Evolutionary conservation across 2,888 invertebrate species (phyloP), one percentile per base, ranked within the genome.

Genomic region (Nemotelus nigrinus): DNA sequence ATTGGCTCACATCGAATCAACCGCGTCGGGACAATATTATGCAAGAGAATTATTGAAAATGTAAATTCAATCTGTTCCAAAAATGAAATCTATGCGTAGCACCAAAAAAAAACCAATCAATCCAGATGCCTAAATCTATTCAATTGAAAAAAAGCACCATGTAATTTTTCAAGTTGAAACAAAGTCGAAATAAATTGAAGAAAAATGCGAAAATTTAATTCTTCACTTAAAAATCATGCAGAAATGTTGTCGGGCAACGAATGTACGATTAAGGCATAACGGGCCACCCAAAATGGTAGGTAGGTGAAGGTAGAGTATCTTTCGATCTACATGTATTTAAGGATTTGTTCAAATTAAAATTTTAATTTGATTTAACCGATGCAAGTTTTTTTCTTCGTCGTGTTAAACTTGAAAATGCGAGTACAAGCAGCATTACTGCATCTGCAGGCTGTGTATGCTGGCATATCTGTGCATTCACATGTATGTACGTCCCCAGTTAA

Each of bases 281-380:
- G 47, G 74, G 41, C 60, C 45, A 63, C 74, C 60, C 39, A 74
- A 74, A 63, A 74, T 74, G 74, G 74, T 74, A 74, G 74, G 74
- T 74, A 74, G 74, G 74, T 74, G 74, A 74, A 74, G 74, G 74
- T 74, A 74, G 63, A 50, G 74, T 60, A 74, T 74, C 70, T 53
- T 39, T 60, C 41, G 74, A 74, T 74, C 74, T 60, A 74, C 74
- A 74, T 74, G 74, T 45, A 63, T 74, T 74, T 74, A 74, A 74
- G 74, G 74, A 74, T 63, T 74, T 74, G 63, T 41, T 74, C 60
- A 74, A 74, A 74, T 74, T 74, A 60, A 74, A 74, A 74, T 74
- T 74, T 60, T 48, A 74, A 74, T 74, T 74, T 48, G 55, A 47
- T 47, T 41, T 70, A 3, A 43, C 53, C 68, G 44, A 43, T 53